phyloP scores from a whole-genome alignment of 2,113 vertebrate genomes.

The Lamprotornis superbus region DNA sequence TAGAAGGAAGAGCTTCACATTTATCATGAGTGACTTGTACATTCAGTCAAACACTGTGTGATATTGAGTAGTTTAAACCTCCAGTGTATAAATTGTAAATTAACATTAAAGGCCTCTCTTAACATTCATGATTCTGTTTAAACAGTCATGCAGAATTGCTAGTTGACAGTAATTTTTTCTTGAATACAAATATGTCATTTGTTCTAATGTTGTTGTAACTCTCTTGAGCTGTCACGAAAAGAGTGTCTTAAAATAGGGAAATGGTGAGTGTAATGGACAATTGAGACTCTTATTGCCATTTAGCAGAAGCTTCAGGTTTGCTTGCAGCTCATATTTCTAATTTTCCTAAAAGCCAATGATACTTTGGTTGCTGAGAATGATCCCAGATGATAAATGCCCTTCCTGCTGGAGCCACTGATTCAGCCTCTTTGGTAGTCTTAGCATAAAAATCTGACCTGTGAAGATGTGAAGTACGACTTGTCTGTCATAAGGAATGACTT shows the following conservation, averaged over 20 bases:
- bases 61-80: conserved; percentile 17
- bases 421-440: not conserved
- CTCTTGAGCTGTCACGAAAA: not conserved
- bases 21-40: conserved; percentile 13
- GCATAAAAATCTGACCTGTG: not conserved
- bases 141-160: not conserved
- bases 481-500: not conserved
- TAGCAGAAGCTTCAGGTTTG: not conserved
- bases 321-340: not conserved
- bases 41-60: not conserved
- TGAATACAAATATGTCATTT: not conserved
- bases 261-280: not conserved
- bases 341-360: not conserved
- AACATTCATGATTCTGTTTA: conserved; percentile 16
- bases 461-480: not conserved
- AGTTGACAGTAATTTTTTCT: not conserved
- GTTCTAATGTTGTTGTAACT: not conserved
- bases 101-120: not conserved
- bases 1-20: conserved; percentile 19
- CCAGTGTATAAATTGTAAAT: not conserved
- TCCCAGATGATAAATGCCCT: not conserved
- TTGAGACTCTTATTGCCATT: not conserved
- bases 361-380: not conserved
- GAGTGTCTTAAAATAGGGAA: not conserved
- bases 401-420: not conserved